A percentile compares a stretch with the other conserved stretches of the same genome.
These are phyloP conservation scores for Zygaena filipendulae DNA, from an alignment of 2,888 invertebrate genomes.

Conservation along the genomic window DNA sequence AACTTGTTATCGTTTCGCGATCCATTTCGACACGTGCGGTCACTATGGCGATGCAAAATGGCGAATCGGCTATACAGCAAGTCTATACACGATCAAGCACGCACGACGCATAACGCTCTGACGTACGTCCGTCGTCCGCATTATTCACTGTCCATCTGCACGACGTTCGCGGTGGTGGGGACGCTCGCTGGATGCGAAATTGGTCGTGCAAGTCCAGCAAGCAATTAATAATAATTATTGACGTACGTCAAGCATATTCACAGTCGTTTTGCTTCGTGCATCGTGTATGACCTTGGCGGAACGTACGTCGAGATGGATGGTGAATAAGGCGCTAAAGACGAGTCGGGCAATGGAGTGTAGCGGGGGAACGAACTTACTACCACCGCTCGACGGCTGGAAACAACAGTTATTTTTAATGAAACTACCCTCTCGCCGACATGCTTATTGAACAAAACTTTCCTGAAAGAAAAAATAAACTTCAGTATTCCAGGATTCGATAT, in stretches of 20 bases:
- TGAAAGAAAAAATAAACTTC: too few relatives aligned
- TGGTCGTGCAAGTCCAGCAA: constrained; percentile 8
- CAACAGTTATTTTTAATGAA: too few relatives aligned
- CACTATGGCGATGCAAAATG: constrained; percentile 2
- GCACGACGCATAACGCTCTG: constrained; percentile 7
- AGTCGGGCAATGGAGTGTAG: too few relatives aligned
- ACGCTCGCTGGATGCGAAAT: constrained; percentile 7
- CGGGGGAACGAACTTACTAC: too few relatives aligned
- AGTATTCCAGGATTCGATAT: too few relatives aligned
- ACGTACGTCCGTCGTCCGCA: constrained; percentile 9
- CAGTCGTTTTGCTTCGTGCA: constrained; percentile 5
- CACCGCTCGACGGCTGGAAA: too few relatives aligned
- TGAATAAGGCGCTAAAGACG: too few relatives aligned
- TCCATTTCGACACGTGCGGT: constrained; percentile 4
- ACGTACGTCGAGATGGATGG: too few relatives aligned
- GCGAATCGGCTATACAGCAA: constrained; percentile 6
- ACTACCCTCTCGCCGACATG: too few relatives aligned
- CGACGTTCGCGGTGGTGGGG: constrained; percentile 7
- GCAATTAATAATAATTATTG: constrained; percentile 8
- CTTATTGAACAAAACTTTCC: too few relatives aligned
- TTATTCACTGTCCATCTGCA: constrained; percentile 8
- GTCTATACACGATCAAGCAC: constrained; percentile 7
- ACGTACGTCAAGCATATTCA: constrained; percentile 8
- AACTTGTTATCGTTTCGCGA: constrained; percentile 4
- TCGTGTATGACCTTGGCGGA: too few relatives aligned